Evolutionary conservation across 2,888 invertebrate species (phyloP), one percentile per base, ranked within the genome.

Genomic region (Atethmia centrago): DNA sequence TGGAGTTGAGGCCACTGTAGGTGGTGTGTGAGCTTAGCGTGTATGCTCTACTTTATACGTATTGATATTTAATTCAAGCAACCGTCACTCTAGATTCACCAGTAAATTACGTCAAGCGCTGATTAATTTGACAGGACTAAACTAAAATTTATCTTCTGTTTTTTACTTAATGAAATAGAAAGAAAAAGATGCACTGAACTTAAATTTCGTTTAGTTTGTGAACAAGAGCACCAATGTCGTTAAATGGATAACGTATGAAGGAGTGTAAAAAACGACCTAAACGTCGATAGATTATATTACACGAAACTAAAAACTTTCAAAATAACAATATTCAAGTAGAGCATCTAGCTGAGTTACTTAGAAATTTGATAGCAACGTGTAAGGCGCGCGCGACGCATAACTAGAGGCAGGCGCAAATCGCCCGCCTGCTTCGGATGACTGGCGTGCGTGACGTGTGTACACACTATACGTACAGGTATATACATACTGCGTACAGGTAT

Each of bases 1-100:
- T 94, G 90, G 87, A 90, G 92, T 91, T 93, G 87, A 93, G 93
- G 90, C 93, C 88, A 91, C 90, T 88, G 79, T 80, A 85, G 76
- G 82, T 74, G 75, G 70, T 64, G 71, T 70, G 74, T 31, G 53
- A 72, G 77, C 56, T 64, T 59, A 42, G 75, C 79, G 72, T 71
- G 76, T 88, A 85, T 92, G 91, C 93, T 95, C 91, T 89, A 89
- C 88, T 68, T 53, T 45, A 51, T 2, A 14, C 14, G 1, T 51
- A 14, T 66, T 31, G 14, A 16, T n/a, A 51, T 53, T 14, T 1
- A 47, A 25, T 47, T 51, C 5, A 16, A 14, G 25, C 28, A 14
- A 31, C 12, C 10, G 7, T 31, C 25, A 8, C 7, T 49, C 4
- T 31, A 31, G 31, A 31, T 31, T 31, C 2, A 31, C 3, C 31